Conservation (phyloP, 2,888 invertebrate genomes). For the Epiperipatus broadwayi region DNA sequence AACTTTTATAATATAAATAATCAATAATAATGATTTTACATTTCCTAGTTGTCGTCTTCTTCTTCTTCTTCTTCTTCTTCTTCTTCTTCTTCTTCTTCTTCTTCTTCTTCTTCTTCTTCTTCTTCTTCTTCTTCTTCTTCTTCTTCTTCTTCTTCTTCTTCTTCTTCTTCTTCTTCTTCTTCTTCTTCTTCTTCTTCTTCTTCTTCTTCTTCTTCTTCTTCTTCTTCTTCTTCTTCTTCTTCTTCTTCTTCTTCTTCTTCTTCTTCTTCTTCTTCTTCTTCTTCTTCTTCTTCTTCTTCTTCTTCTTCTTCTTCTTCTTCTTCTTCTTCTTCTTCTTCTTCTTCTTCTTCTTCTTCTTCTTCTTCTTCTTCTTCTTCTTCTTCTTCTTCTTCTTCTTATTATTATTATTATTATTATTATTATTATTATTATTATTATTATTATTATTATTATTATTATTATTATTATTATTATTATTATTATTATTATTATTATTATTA, state of each 20-base stretch:
- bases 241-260: conserved; percentile 4
- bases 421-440: conserved; percentile 3
- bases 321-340: conserved; percentile 4
- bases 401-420: conserved; percentile 3
- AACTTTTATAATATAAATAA: too few relatives aligned
- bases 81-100: conserved; percentile 4
- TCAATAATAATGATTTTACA: too few relatives aligned
- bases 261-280: conserved; percentile 4
- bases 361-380: conserved; percentile 4
- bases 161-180: conserved; percentile 4
- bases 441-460: conserved; percentile 3
- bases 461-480: neutral
- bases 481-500: too few relatives aligned
- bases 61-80: conserved; percentile 4
- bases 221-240: conserved; percentile 4
- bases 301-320: conserved; percentile 1
- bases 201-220: conserved; percentile 1
- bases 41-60: neutral
- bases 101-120: conserved; percentile 1
- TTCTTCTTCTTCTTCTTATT: conserved; percentile 4
- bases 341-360: conserved; percentile 4
- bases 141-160: conserved; percentile 4
- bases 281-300: conserved; percentile 4
- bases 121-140: conserved; percentile 4
- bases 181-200: too few relatives aligned